These are phyloP conservation scores for Oscheius sp. DNA, from an alignment of 2,888 invertebrate genomes.

Conservation along the genomic window DNA sequence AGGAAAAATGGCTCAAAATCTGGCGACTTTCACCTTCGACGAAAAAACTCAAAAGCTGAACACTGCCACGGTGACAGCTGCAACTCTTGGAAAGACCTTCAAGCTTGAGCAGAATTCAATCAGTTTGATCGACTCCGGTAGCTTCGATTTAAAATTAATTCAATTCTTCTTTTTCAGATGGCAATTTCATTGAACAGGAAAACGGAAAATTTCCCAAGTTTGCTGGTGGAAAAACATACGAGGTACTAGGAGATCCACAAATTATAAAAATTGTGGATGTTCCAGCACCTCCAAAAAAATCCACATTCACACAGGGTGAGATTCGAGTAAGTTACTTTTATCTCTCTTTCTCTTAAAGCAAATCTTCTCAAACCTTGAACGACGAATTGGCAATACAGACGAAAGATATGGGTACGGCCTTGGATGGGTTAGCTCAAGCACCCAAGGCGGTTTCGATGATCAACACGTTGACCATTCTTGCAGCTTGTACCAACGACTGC, in stretches of 20 bases:
- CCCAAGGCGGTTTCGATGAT: background rate
- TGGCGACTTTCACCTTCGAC: background rate
- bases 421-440: background rate
- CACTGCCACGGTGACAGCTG: background rate
- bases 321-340: background rate
- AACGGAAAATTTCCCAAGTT: background rate
- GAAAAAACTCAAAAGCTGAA: background rate
- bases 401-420: background rate
- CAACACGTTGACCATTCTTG: background rate
- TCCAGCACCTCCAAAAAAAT: background rate
- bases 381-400: background rate
- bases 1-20: too few relatives aligned
- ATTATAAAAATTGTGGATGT: too few relatives aligned
- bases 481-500: background rate
- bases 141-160: background rate
- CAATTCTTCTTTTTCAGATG: background rate
- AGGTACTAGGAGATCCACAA: too few relatives aligned
- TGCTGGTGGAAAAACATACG: background rate
- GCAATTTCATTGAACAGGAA: background rate
- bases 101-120: background rate
- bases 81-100: background rate
- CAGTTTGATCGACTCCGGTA: background rate
- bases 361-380: background rate
- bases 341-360: too few relatives aligned
- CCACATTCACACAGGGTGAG: background rate